Conservation (phyloP, 2,113 vertebrate species). For the Sander lucioperca region DNA sequence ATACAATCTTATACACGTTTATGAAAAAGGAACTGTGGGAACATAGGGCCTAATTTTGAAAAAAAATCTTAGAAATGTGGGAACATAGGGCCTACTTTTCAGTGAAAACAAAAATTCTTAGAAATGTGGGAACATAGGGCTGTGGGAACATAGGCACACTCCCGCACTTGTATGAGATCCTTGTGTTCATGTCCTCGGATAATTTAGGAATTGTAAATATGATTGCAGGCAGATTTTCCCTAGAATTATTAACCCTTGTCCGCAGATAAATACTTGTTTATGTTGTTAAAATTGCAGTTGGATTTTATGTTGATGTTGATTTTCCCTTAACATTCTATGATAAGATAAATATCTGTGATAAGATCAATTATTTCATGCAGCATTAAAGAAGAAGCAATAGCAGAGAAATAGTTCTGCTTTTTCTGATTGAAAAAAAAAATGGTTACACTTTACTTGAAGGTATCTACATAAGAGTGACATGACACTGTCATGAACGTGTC, state of each 20-base stretch:
- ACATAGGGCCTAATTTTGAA: too few species aligned
- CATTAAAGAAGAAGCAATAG: neutral
- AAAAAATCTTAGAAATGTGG: too few species aligned
- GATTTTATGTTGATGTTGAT: neutral
- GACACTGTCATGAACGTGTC: too few species aligned
- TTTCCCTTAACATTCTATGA: neutral
- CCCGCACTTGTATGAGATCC: neutral
- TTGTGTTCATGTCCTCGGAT: neutral
- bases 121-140: too few species aligned
- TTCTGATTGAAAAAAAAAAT: neutral
- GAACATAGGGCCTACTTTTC: too few species aligned
- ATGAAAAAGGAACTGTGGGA: too few species aligned
- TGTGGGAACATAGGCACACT: too few species aligned
- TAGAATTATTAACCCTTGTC: too few species aligned
- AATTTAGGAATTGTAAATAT: neutral
- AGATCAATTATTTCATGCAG: slow-evolving; percentile 16
- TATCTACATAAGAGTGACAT: too few species aligned
- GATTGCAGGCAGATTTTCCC: neutral
- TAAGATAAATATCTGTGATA: neutral
- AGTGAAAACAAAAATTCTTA: too few species aligned
- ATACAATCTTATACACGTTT: too few species aligned
- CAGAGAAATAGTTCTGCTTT: neutral
- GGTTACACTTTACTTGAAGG: too few species aligned
- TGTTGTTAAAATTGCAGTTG: neutral
- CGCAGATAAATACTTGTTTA: neutral